phyloP scores from a whole-genome alignment of 2,888 invertebrate genomes.

The Exephanes ischioxanthus region DNA sequence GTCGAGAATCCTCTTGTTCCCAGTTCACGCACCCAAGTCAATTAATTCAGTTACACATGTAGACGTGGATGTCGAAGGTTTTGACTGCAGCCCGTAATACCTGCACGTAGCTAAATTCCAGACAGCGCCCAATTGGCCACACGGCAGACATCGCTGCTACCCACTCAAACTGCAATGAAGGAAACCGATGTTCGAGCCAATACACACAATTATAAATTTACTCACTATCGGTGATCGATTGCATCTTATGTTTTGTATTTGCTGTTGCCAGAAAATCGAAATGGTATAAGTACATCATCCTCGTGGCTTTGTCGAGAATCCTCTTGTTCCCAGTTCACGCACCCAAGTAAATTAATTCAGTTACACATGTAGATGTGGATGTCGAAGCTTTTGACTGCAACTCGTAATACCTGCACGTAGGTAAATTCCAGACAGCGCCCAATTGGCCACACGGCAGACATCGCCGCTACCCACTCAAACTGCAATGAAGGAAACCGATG shows the following conservation, averaged over 20 bases:
- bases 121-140: background rate
- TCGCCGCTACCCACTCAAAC: background rate
- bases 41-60: conserved; percentile 12
- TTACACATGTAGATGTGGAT: background rate
- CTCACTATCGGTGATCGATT: background rate
- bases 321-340: background rate
- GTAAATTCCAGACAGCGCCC: background rate
- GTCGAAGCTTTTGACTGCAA: background rate
- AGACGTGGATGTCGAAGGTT: background rate
- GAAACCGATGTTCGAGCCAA: background rate
- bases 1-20: too few species aligned
- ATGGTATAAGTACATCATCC: conserved; percentile 71
- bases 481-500: background rate
- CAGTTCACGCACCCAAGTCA: background rate
- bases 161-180: background rate
- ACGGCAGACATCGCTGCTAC: background rate
- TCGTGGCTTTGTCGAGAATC: background rate
- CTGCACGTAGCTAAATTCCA: background rate
- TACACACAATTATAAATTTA: background rate
- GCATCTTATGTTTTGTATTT: conserved; percentile 55
- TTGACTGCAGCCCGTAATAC: background rate
- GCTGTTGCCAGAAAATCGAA: conserved; percentile 92
- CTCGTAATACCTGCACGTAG: background rate
- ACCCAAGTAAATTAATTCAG: conserved; percentile 4
- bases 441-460: background rate